These are phyloP conservation scores for Eira barbara DNA, from an alignment of 2,113 vertebrate genomes.

Conservation along the genomic window DNA sequence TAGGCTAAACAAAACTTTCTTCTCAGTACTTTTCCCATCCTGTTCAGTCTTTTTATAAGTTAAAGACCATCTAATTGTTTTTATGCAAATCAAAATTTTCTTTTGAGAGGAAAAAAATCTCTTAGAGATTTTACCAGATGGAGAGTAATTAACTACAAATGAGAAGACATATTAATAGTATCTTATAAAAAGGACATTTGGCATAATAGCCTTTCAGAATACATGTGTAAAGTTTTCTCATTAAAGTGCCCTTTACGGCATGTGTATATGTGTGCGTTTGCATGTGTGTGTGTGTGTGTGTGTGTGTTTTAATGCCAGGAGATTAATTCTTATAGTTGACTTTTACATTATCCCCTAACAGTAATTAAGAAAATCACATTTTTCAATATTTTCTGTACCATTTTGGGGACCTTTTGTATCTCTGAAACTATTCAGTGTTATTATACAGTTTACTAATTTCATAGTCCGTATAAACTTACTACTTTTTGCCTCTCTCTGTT, in stretches of 20 bases:
- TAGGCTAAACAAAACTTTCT: background rate
- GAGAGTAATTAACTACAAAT: constrained; percentile 41
- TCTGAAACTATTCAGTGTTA: background rate
- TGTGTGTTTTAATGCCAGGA: constrained; percentile 7
- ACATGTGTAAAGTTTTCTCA: background rate
- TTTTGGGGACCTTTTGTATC: background rate
- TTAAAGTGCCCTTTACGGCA: background rate
- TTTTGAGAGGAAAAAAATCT: background rate
- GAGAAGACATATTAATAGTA: background rate
- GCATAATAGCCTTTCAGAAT: background rate
- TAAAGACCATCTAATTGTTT: constrained; percentile 18
- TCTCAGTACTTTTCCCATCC: background rate
- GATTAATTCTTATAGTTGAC: constrained; percentile 20
- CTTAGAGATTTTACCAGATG: constrained; percentile 14
- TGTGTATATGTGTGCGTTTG: background rate
- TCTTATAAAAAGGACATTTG: constrained; percentile 29
- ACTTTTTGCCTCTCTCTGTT: background rate
- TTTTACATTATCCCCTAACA: background rate
- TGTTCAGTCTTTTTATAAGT: background rate
- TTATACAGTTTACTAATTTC: background rate
- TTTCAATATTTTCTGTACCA: background rate
- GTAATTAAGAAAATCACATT: background rate
- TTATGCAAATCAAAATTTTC: constrained; percentile 34
- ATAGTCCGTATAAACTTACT: background rate
- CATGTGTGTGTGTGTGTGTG: background rate